Evolutionary conservation across 2,888 invertebrate species (phyloP), one percentile per base, ranked within the genome.

Genomic region (Calliphora vomitoria): DNA sequence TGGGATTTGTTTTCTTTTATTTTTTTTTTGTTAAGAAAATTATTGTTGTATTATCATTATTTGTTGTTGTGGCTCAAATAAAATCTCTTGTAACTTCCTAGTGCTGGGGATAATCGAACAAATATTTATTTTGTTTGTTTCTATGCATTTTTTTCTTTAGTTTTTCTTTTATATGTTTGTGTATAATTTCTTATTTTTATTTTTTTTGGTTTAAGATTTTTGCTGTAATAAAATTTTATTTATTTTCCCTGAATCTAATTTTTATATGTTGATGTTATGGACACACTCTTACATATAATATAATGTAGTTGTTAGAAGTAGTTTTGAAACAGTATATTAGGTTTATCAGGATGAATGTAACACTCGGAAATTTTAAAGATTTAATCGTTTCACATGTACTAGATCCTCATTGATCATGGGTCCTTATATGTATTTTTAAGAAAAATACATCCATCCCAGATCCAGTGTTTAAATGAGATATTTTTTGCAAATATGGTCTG

Each of bases 221-320:
- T 71, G 11, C n/a, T 75, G 72, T 69, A 87, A 82, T 87, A 85
- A 85, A 82, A 82, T 79, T 82, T 85, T 74, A 87, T 87, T 84
- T 85, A 82, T 87, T 84, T 85, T 87, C 62, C 84, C 74, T 62
- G 78, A 84, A 78, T 87, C 64, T 69, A 82, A 74, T 75, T 82
- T 50, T 64, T 68, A 62, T 76, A 76, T 84, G 50, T 44, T 58
- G 31, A 11, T 58, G 11, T 68, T 72, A 66, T 72, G 75, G 25
- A 71, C 64, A 78, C 50, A 25, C 25, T n/a, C 44, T 10, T 47
- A 68, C 31, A 31, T 68, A 60, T 69, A 11, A 25, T 15, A 44
- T 72, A 72, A 44, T 64, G 25, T 44, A 50, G 41, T 55, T 62
- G 25, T 5, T 13, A 35, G 18, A n/a, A 25, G 18, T 60, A 38